Percentiles rank a stretch among this genome's conserved stretches.
phyloP scores from a whole-genome alignment of 2,888 invertebrate genomes.

The Eudasyphora cyanicolor region DNA sequence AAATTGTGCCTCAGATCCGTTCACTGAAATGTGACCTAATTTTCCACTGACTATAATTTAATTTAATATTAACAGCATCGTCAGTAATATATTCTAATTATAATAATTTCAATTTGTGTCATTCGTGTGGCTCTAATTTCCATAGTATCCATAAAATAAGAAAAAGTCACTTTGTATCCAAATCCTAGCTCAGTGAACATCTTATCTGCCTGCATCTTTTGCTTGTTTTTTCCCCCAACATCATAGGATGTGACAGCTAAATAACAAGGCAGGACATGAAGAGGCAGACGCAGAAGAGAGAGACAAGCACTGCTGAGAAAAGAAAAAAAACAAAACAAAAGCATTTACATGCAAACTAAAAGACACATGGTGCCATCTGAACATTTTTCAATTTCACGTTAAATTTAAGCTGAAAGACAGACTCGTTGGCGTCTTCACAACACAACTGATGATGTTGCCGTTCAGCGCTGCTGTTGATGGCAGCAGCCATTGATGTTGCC shows the following conservation, averaged over 20 bases:
- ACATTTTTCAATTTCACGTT: constrained; percentile 55
- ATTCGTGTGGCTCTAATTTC: neutral
- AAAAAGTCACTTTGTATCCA: neutral
- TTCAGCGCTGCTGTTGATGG: neutral
- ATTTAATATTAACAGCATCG: neutral
- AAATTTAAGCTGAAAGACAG: constrained; percentile 60
- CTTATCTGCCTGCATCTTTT: constrained; percentile 31
- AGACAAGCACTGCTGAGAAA: neutral
- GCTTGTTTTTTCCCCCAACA: constrained; percentile 45
- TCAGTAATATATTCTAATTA: constrained; percentile 21
- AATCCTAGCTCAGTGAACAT: neutral
- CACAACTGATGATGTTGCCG: constrained; percentile 28
- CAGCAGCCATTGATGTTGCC: neutral
- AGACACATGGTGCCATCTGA: constrained; percentile 48
- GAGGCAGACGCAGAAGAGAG: neutral
- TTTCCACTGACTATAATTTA: neutral
- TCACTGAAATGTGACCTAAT: constrained; percentile 1
- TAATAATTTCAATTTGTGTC: constrained; percentile 28
- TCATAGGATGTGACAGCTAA: constrained; percentile 10
- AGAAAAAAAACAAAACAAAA: neutral
- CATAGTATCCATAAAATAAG: neutral
- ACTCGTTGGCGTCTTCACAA: neutral
- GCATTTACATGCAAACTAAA: constrained; percentile 18
- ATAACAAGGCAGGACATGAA: constrained; percentile 7
- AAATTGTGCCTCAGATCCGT: neutral